phyloP scores from a whole-genome alignment of 2,113 vertebrate species.

The Barnardius zonarius region DNA sequence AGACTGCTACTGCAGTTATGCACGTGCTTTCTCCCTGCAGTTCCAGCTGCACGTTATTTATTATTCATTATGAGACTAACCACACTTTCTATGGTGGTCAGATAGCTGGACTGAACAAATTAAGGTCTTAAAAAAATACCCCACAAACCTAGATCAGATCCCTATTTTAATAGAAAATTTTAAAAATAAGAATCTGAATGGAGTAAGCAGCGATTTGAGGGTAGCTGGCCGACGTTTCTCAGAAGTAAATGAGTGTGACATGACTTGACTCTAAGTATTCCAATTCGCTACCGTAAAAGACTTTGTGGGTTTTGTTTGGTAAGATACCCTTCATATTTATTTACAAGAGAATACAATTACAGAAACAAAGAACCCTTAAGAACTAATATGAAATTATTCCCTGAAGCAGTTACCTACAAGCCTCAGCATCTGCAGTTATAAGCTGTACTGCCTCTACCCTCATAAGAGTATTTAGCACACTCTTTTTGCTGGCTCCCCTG shows the following conservation, averaged over 20 bases:
- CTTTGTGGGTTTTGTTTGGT: background rate
- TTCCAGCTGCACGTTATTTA: background rate
- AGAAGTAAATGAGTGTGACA: background rate
- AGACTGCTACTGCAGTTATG: background rate
- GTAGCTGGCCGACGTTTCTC: background rate
- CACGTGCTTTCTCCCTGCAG: background rate
- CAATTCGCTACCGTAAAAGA: background rate
- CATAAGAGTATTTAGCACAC: background rate
- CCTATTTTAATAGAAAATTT: background rate
- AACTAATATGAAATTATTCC: conserved; percentile 14
- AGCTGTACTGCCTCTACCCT: background rate
- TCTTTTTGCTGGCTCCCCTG: background rate
- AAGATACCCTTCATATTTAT: background rate
- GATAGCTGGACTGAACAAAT: conserved; percentile 4
- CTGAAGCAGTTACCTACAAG: background rate
- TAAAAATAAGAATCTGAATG: background rate
- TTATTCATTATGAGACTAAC: conserved; percentile 17
- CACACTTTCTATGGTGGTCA: conserved; percentile 1
- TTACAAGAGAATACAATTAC: background rate
- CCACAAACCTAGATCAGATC: background rate
- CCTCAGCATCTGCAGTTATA: background rate
- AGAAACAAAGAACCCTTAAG: background rate
- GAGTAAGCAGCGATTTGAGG: background rate
- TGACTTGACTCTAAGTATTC: background rate
- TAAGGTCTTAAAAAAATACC: background rate